Evolutionary conservation across 2,113 vertebrate species (phyloP).

Genomic region (Shinisaurus crocodilurus): DNA sequence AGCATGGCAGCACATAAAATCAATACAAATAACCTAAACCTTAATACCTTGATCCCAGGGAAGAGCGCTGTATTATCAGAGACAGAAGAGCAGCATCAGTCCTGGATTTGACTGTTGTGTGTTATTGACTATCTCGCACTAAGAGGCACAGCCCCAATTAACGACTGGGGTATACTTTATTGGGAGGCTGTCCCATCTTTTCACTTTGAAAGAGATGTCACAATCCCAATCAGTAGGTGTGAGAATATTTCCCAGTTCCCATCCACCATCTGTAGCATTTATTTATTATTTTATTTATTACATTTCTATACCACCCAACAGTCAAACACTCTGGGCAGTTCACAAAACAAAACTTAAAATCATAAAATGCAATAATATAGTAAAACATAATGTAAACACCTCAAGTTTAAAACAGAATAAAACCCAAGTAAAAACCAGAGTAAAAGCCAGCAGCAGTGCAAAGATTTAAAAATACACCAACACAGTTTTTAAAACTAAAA

Average conservation of each 20-base stretch:
- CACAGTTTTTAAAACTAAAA: too few relatives aligned
- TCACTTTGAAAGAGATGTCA: background rate
- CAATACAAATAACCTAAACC: slow-evolving; percentile 99
- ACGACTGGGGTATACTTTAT: slow-evolving; percentile 83
- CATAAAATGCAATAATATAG: too few relatives aligned
- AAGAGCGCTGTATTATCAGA: slow-evolving; percentile 93
- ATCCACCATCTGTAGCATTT: background rate
- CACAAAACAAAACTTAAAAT: too few relatives aligned
- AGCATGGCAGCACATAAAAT: slow-evolving; percentile 96
- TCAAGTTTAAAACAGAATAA: too few relatives aligned
- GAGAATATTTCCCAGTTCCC: background rate
- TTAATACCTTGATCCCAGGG: slow-evolving; percentile 98
- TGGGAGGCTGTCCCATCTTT: slow-evolving; percentile 1
- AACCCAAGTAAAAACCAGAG: too few relatives aligned
- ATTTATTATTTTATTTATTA: too few relatives aligned
- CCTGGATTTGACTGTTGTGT: slow-evolving; percentile 74
- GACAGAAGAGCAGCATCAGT: slow-evolving; percentile 76
- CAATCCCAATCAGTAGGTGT: background rate
- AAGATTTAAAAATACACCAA: too few relatives aligned
- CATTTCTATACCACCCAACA: too few relatives aligned
- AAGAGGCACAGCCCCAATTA: slow-evolving; percentile 81
- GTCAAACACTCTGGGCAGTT: too few relatives aligned
- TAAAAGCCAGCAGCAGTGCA: too few relatives aligned
- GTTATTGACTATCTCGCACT: slow-evolving; percentile 86
- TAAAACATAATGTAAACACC: too few relatives aligned